Percentiles rank a stretch among this genome's conserved stretches.
Conservation (phyloP, 2,888 invertebrate genomes). For the Drosophila kambysellisi region DNA sequence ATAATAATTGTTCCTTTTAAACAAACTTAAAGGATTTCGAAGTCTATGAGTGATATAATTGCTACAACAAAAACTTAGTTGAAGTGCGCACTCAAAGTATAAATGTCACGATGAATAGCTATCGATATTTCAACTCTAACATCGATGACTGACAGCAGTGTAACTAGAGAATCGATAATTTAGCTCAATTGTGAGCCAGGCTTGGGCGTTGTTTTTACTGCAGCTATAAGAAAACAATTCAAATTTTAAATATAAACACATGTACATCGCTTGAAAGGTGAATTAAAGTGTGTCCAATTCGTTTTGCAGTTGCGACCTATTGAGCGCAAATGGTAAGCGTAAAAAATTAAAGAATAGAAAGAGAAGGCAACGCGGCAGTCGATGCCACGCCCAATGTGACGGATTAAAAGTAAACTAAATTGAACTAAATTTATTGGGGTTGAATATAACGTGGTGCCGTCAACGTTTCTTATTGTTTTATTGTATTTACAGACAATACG, state of each 20-base stretch:
- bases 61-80: not conserved
- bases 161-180: slow-evolving; percentile 36
- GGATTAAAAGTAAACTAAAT: slow-evolving; percentile 11
- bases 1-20: not conserved
- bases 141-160: slow-evolving; percentile 25
- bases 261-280: slow-evolving; percentile 2
- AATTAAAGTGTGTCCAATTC: slow-evolving; percentile 36
- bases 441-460: slow-evolving; percentile 28
- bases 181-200: slow-evolving; percentile 54
- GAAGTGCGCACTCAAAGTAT: not conserved
- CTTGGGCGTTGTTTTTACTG: slow-evolving; percentile 75
- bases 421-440: slow-evolving; percentile 30
- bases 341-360: not conserved
- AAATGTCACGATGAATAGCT: not conserved
- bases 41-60: not conserved
- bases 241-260: slow-evolving; percentile 5
- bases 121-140: slow-evolving; percentile 17
- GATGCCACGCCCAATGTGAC: slow-evolving; percentile 67
- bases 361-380: slow-evolving; percentile 32
- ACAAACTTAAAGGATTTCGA: not conserved
- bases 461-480: slow-evolving; percentile 39
- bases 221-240: slow-evolving; percentile 8
- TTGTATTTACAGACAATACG: slow-evolving; percentile 48
- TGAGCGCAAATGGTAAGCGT: slow-evolving; percentile 65
- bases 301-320: slow-evolving; percentile 17